These are phyloP conservation scores for Parotia lawesii DNA, from an alignment of 2,113 vertebrate species.

Conservation along the genomic window DNA sequence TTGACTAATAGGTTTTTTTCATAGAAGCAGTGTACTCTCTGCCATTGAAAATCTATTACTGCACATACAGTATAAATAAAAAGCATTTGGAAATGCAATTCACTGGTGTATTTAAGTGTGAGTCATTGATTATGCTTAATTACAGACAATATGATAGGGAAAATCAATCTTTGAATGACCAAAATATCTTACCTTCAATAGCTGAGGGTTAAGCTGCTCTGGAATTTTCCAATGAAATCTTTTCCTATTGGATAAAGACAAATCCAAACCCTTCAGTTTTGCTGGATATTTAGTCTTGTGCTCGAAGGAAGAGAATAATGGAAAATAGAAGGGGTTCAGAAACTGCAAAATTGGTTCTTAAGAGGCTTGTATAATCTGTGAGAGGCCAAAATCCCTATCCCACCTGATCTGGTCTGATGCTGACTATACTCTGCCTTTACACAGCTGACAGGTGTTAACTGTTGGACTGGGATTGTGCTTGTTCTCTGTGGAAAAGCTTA, in stretches of 20 bases:
- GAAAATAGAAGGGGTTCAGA: background rate
- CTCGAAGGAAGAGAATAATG: background rate
- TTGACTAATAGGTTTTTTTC: background rate
- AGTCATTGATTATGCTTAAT: conserved; percentile 56
- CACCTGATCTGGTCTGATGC: background rate
- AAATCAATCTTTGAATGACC: conserved; percentile 23
- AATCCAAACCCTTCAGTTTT: background rate
- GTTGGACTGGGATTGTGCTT: background rate
- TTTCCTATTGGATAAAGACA: background rate
- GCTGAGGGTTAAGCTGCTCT: background rate
- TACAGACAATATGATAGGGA: conserved; percentile 10
- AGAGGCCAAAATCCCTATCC: background rate
- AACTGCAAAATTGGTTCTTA: background rate
- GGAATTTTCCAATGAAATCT: conserved; percentile 17
- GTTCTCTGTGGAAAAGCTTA: background rate
- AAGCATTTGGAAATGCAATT: conserved; percentile 12
- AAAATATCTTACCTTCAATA: conserved; percentile 27
- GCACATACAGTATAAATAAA: conserved; percentile 17
- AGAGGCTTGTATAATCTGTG: background rate
- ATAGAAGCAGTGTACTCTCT: background rate
- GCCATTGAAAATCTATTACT: conserved; percentile 28
- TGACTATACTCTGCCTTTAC: background rate
- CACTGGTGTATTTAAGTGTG: conserved; percentile 6
- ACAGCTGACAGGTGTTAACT: background rate
- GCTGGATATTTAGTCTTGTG: background rate